Percentiles rank a stretch among this genome's conserved stretches.
Conservation (phyloP, 1,140 invertebrate genomes). For the Daktulosphaira vitifoliae region DNA sequence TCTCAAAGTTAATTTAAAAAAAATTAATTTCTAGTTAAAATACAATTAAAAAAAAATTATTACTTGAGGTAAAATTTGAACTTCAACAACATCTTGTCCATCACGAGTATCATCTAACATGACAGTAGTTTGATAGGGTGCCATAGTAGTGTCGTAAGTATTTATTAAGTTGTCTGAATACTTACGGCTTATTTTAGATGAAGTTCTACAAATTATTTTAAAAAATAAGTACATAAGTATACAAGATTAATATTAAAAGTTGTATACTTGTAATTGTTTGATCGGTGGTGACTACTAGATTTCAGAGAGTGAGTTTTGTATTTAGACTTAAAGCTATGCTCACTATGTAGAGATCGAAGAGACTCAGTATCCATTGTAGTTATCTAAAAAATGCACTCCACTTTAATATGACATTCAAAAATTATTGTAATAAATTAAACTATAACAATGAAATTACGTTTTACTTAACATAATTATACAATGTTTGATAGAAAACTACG, state of each 20-base stretch:
- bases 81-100: conserved; percentile 78
- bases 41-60: not conserved
- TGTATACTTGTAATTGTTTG: conserved; percentile 8
- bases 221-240: no score
- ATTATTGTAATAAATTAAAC: no score
- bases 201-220: not conserved
- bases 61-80: conserved; percentile 74
- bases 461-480: no score
- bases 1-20: not conserved
- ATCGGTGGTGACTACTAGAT: not conserved
- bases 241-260: not conserved
- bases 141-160: conserved; percentile 47
- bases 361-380: conserved; percentile 28
- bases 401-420: no score
- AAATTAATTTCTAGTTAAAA: not conserved
- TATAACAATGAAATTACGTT: no score
- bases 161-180: conserved; percentile 20
- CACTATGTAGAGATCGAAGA: conserved; percentile 14
- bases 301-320: conserved; percentile 16
- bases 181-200: not conserved
- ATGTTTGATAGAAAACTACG: no score
- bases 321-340: conserved; percentile 21
- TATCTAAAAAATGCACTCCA: not conserved
- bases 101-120: conserved; percentile 59
- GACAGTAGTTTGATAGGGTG: conserved; percentile 70